Conservation (phyloP, 2,113 vertebrate species). For the Sterrhoptilus dennistouni region DNA sequence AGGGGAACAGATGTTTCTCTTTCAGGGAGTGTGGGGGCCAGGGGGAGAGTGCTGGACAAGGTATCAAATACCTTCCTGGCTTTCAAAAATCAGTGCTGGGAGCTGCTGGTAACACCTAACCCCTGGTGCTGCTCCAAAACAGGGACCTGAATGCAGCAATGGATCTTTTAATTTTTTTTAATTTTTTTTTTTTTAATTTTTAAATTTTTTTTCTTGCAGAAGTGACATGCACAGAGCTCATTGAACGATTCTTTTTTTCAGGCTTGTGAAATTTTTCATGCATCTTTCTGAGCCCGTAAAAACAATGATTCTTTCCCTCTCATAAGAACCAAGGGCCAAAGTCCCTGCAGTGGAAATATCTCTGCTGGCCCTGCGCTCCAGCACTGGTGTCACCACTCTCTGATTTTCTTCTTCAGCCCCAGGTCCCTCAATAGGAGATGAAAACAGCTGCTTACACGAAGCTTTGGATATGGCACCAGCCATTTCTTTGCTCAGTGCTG, state of each 20-base stretch:
- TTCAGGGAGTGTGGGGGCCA: neutral
- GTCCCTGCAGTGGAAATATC: fast-evolving
- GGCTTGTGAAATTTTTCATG: neutral
- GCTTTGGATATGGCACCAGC: neutral
- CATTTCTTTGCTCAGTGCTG: neutral
- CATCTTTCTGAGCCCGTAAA: neutral
- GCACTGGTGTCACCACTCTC: neutral
- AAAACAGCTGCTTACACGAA: neutral
- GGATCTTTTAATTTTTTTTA: neutral
- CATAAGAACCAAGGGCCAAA: neutral
- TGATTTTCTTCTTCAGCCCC: neutral
- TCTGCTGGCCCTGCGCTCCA: neutral
- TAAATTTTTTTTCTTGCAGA: neutral
- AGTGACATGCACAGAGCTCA: fast-evolving
- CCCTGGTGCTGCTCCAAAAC: neutral
- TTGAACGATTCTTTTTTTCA: neutral
- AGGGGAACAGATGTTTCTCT: constrained; percentile 40
- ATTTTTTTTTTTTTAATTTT: neutral
- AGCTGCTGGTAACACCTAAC: neutral
- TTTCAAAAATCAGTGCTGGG: neutral
- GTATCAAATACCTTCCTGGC: neutral
- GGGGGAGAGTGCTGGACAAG: neutral
- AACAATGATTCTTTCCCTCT: neutral
- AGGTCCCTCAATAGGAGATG: neutral
- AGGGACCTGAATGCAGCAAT: neutral